phyloP scores from a whole-genome alignment of 2,113 vertebrate species.

The Colius striatus region DNA sequence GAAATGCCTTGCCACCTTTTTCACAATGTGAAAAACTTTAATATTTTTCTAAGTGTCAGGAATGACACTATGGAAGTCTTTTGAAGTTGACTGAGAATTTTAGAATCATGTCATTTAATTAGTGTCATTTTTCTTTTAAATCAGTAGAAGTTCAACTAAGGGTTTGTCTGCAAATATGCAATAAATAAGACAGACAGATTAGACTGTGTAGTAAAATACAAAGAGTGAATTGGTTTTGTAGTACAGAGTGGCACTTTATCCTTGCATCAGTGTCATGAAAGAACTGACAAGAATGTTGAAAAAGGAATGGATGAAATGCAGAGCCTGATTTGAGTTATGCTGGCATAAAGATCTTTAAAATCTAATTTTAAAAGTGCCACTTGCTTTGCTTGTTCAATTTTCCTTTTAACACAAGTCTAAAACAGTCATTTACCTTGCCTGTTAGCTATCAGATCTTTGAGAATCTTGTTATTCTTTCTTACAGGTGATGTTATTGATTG shows the following conservation, averaged over 20 bases:
- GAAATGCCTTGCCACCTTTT: background rate
- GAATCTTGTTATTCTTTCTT: background rate
- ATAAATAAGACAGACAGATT: background rate
- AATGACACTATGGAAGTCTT: background rate
- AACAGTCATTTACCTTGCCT: background rate
- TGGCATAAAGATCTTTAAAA: constrained; percentile 1
- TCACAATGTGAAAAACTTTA: background rate
- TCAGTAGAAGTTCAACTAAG: background rate
- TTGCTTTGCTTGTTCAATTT: background rate
- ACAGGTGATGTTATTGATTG: background rate
- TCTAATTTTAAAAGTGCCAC: background rate
- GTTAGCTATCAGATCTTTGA: background rate
- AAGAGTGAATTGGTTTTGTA: background rate
- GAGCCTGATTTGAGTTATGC: background rate
- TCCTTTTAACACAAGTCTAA: background rate
- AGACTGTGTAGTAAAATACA: background rate
- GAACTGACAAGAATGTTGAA: background rate
- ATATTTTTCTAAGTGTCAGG: background rate
- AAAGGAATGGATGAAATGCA: background rate
- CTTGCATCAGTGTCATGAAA: background rate
- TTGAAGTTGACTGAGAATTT: background rate
- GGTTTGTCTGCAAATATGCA: background rate
- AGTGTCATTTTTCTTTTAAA: background rate
- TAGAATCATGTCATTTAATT: background rate
- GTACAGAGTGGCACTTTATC: background rate